Conservation (phyloP, 2,113 vertebrate species). For the Hassar affinis region DNA sequence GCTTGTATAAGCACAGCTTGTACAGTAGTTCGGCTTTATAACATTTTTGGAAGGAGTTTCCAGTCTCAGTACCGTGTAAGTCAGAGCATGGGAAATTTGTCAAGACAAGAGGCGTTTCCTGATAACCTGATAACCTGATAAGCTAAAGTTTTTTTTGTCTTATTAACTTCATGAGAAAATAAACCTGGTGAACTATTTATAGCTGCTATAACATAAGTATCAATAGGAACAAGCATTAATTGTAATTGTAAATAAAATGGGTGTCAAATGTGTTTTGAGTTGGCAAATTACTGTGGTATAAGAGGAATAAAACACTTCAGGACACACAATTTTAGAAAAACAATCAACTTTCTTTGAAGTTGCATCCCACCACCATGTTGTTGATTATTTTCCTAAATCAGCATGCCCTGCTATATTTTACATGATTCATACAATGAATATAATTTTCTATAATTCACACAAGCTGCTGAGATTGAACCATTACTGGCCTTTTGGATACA, state of each 20-base stretch:
- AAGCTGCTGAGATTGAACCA: not conserved
- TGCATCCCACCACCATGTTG: not conserved
- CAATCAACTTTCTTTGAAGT: not conserved
- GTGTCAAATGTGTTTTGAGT: not conserved
- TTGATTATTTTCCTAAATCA: not conserved
- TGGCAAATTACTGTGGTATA: not conserved
- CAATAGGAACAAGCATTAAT: not conserved
- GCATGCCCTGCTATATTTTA: not conserved
- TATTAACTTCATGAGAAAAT: not conserved
- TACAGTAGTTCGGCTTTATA: not conserved
- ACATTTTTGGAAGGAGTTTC: not conserved
- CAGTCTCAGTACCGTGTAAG: not conserved
- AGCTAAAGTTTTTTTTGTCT: not conserved
- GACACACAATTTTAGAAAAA: not conserved
- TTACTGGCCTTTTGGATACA: slow-evolving; percentile 63
- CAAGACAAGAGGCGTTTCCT: not conserved
- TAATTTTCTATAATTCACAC: not conserved
- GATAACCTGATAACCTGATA: not conserved
- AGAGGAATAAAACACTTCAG: not conserved
- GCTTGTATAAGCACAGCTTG: not conserved
- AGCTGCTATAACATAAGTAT: too few species aligned
- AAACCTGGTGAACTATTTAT: too few species aligned
- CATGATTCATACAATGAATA: not conserved
- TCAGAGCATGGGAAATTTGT: not conserved
- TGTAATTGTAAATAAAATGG: too few species aligned